These are phyloP conservation scores for Drosophila atripex DNA, from an alignment of 2,888 invertebrate species.

Conservation along the genomic window DNA sequence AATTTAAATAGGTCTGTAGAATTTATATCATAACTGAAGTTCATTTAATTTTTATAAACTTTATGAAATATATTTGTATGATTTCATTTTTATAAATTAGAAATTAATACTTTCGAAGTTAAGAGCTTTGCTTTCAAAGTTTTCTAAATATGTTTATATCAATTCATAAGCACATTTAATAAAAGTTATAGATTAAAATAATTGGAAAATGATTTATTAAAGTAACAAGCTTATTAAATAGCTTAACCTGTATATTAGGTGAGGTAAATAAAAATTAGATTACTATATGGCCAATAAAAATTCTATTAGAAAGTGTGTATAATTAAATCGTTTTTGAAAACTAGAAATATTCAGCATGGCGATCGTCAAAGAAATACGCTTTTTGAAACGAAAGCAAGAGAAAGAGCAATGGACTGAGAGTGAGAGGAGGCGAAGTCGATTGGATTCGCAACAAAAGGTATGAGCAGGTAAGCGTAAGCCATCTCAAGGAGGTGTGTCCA, in stretches of 20 bases:
- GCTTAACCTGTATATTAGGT: too few species aligned
- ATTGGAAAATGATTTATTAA: too few species aligned
- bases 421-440: slow-evolving; percentile 31
- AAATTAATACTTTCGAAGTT: background rate
- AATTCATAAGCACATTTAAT: too few species aligned
- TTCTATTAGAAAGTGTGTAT: background rate
- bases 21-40: background rate
- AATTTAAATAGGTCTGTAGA: background rate
- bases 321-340: background rate
- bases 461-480: slow-evolving; percentile 59
- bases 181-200: too few species aligned
- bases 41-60: background rate
- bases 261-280: too few species aligned
- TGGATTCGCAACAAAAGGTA: slow-evolving; percentile 71
- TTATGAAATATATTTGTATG: background rate
- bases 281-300: background rate
- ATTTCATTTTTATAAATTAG: background rate
- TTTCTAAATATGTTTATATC: background rate
- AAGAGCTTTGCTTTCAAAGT: too few species aligned
- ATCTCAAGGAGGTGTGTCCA: slow-evolving; percentile 72
- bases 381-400: slow-evolving; percentile 4
- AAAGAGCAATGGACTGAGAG: slow-evolving; percentile 17
- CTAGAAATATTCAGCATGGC: slow-evolving; percentile 49
- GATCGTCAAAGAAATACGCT: slow-evolving; percentile 46
- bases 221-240: too few species aligned